Conservation (phyloP, 2,113 vertebrate genomes). For the Pollimyrus isidori region DNA sequence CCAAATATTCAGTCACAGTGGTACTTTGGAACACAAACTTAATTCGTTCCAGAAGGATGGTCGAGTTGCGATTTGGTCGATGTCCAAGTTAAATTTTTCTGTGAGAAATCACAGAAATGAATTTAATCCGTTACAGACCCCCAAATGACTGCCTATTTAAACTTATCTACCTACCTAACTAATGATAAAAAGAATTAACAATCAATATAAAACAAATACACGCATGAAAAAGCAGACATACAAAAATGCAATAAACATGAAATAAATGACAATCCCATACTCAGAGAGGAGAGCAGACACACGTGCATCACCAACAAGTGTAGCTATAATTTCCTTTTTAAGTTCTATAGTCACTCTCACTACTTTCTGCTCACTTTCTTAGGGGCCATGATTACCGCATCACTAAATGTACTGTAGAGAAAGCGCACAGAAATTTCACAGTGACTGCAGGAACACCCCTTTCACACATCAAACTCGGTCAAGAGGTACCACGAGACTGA, state of each 20-base stretch:
- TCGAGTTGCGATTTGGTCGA: background rate
- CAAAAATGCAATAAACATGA: background rate
- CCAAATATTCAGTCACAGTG: background rate
- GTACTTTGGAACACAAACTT: background rate
- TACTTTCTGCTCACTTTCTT: too few relatives aligned
- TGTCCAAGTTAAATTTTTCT: background rate
- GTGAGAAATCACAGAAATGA: background rate
- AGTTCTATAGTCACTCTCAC: too few relatives aligned
- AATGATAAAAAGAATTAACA: background rate
- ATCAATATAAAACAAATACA: background rate
- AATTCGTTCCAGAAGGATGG: background rate
- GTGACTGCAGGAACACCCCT: too few relatives aligned
- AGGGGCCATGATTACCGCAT: too few relatives aligned
- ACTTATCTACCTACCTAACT: background rate
- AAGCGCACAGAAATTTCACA: too few relatives aligned
- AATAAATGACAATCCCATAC: background rate
- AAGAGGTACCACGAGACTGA: too few relatives aligned
- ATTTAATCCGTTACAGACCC: background rate
- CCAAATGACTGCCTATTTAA: background rate
- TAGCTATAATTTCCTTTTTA: too few relatives aligned
- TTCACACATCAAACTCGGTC: too few relatives aligned
- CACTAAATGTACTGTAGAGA: too few relatives aligned
- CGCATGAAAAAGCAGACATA: background rate
- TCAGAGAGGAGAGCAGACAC: too few relatives aligned
- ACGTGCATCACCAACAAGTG: too few relatives aligned